Base-by-base conservation (phyloP, 2,797 vertebrate genomes). In the Cynodonichthys magdalenae region DNA sequence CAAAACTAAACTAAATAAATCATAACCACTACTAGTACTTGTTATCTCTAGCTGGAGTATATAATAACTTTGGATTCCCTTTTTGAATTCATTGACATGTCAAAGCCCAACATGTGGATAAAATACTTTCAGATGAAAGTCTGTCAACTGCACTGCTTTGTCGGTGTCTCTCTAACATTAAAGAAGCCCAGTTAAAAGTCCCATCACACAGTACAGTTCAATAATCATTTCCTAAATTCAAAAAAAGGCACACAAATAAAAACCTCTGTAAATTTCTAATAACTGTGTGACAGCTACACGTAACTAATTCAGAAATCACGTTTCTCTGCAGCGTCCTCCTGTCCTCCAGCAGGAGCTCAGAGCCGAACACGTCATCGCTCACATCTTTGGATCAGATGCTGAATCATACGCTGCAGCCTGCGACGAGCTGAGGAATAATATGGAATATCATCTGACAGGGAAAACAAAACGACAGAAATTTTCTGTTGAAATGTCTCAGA, bases 271-370 rank as follows among this genome's bases (percentile, higher is more conserved):
- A 27, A 61, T 61, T 36, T 18, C 27, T 29, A 20, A 45, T n/a
- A 20, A 63, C 28, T 53, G 45, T 31, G 24, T 15, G 42, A 20
- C 6, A 66, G 17, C 12, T 58, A 66, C 20, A 52, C 31, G 50
- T 46, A 52, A 47, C 46, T 53, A 53, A 69, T 54, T 63, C 15
- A 28, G 53, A 66, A 7, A 39, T 63, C 39, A 17, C 15, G 61
- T 70, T 70, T 15, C 53, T 8, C 11, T 52, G 19, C 28, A 0
- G 62, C 45, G 0, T 68, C 66, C 54, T 65, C 53, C 71, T 67
- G 72, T 78, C 60, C 59, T 77, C 50, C 77, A 76, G 74, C 71
- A 69, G 69, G 62, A 70, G 63, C 67, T 63, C 61, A 56, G 53
- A 70, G 71, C 66, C 57, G 41, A 69, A 69, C 53, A 59, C 47